Evolutionary conservation across 53 echinoderm and acorn worm genomes (phyloP).

Genomic region (Arbacia lixula): DNA sequence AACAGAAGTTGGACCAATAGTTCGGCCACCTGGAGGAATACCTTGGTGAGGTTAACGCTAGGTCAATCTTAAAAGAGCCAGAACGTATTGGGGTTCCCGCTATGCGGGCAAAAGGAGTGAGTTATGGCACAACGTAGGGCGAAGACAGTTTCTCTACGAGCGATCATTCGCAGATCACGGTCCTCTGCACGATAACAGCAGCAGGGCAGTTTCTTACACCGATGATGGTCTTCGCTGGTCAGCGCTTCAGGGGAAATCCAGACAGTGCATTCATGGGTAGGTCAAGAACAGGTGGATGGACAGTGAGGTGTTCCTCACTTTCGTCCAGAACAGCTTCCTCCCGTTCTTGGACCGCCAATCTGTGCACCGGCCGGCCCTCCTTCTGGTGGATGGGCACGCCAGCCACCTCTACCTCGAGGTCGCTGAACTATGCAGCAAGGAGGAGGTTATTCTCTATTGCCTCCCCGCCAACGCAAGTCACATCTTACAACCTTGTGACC

Average conservation of each 20-base stretch:
- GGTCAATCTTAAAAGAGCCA: no score
- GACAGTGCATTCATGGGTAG: no score
- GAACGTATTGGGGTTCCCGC: slow-evolving; percentile 70
- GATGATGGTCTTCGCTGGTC: background rate
- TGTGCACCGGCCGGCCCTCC: slow-evolving; percentile 42
- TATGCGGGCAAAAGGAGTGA: slow-evolving; percentile 46
- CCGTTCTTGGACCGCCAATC: slow-evolving; percentile 27
- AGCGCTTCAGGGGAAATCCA: slow-evolving; percentile 15
- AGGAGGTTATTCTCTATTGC: slow-evolving; percentile 55
- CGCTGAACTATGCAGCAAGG: slow-evolving; percentile 41
- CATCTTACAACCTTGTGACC: slow-evolving; percentile 67
- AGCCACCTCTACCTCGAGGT: slow-evolving; percentile 52
- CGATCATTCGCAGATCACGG: slow-evolving; percentile 53
- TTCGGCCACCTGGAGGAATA: no score
- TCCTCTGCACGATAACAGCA: slow-evolving; percentile 34
- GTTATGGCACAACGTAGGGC: slow-evolving; percentile 25
- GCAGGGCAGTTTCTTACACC: slow-evolving; percentile 13
- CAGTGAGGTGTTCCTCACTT: slow-evolving; percentile 40
- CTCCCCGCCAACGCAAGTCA: slow-evolving; percentile 61
- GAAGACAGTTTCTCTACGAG: background rate
- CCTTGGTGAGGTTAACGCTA: no score
- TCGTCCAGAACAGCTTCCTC: slow-evolving; percentile 18
- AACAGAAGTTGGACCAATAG: no score
- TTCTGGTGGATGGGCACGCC: slow-evolving; percentile 65
- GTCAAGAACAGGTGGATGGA: slow-evolving; percentile 63